Evolutionary conservation across 2,888 invertebrate genomes (phyloP).

Genomic region (Blastobasis adustella): DNA sequence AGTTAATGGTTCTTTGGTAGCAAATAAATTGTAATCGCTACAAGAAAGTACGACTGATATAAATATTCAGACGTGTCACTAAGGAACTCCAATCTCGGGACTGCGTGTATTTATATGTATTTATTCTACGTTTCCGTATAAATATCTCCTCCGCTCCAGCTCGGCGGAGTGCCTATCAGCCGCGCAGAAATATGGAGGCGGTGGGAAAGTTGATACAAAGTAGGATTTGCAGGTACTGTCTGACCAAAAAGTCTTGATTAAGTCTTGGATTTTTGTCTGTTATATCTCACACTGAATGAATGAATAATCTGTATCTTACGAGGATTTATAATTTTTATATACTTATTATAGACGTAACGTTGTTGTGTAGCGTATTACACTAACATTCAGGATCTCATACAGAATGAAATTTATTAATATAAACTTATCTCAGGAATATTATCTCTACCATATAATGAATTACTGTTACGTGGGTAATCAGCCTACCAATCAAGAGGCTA

Average conservation of each 20-base stretch:
- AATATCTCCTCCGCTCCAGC: slow-evolving; percentile 8
- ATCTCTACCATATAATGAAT: too few relatives aligned
- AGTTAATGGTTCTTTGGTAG: too few relatives aligned
- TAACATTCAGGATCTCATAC: not conserved
- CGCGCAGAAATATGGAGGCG: slow-evolving; percentile 62
- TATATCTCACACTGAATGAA: too few relatives aligned
- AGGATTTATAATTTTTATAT: too few relatives aligned
- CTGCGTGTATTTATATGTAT: not conserved
- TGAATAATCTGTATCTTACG: too few relatives aligned
- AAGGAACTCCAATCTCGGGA: not conserved
- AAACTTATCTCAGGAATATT: not conserved
- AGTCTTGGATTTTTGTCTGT: too few relatives aligned
- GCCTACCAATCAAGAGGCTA: too few relatives aligned
- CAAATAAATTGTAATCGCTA: too few relatives aligned
- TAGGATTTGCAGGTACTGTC: slow-evolving; percentile 63
- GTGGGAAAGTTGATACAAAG: slow-evolving; percentile 65
- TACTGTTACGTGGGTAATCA: too few relatives aligned
- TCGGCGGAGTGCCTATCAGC: slow-evolving; percentile 40
- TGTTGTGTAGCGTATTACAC: not conserved
- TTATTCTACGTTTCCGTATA: slow-evolving; percentile 2
- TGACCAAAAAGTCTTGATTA: slow-evolving; percentile 20
- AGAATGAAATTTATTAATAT: not conserved
- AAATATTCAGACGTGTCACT: too few relatives aligned
- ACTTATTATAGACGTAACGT: too few relatives aligned
- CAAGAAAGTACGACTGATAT: too few relatives aligned